Evolutionary conservation across 2,888 invertebrate species (phyloP).

Genomic region (Arenicola marina): DNA sequence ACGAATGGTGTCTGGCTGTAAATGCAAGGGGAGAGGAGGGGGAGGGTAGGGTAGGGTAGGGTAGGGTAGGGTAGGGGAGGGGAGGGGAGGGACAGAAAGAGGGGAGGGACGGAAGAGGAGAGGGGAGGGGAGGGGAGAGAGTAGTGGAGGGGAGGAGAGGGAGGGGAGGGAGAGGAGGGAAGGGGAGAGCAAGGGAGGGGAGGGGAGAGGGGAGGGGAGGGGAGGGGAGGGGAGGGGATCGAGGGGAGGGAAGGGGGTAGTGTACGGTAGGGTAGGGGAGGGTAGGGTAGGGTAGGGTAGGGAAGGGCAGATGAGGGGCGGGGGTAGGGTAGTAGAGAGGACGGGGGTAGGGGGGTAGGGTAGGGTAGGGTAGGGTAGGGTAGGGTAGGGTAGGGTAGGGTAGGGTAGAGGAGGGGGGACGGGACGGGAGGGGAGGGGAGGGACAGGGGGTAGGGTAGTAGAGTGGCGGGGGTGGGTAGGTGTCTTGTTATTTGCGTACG

Average conservation of each 20-base stretch:
- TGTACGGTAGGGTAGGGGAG: too few relatives aligned
- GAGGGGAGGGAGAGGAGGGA: neutral
- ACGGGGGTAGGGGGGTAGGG: neutral
- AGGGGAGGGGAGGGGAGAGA: neutral
- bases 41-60: neutral
- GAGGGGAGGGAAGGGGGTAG: too few relatives aligned
- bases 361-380: neutral
- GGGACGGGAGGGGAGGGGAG: neutral
- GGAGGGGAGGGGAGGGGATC: neutral
- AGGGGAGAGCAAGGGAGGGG: too few relatives aligned
- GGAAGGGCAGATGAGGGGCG: neutral
- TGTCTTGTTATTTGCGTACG: too few relatives aligned
- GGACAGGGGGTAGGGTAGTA: too few relatives aligned
- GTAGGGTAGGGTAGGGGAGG: too few relatives aligned
- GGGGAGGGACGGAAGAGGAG: too few relatives aligned
- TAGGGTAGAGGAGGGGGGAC: neutral
- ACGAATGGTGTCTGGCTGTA: neutral
- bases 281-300: neutral
- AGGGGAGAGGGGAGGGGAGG: too few relatives aligned
- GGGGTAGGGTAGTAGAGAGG: neutral
- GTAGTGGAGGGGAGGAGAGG: too few relatives aligned
- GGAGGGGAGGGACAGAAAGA: too few relatives aligned
- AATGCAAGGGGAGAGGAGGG: neutral
- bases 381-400: neutral
- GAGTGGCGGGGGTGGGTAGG: neutral